These are phyloP conservation scores for Chiloscyllium plagiosum DNA, from an alignment of 2,113 vertebrate genomes.

Conservation along the genomic window DNA sequence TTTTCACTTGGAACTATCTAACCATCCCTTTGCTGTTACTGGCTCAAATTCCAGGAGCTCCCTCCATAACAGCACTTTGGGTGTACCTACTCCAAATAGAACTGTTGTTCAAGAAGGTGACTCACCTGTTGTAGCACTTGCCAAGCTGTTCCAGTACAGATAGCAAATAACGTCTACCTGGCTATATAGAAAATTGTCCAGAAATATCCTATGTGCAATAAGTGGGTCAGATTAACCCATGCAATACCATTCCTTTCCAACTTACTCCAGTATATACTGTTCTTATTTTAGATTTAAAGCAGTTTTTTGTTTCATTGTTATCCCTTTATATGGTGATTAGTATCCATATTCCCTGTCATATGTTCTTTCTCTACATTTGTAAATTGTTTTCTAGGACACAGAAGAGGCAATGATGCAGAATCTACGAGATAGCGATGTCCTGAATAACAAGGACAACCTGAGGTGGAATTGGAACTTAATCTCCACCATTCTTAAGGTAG, in stretches of 20 bases:
- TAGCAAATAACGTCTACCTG: background rate
- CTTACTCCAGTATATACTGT: background rate
- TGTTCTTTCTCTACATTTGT: slow-evolving; percentile 1
- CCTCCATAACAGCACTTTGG: too few relatives aligned
- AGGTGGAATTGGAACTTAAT: slow-evolving; percentile 98
- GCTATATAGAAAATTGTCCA: background rate
- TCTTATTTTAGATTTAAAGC: background rate
- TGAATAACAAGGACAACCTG: slow-evolving; percentile 94
- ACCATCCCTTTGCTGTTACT: too few relatives aligned
- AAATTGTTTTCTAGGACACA: slow-evolving; percentile 69
- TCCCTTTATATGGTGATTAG: background rate
- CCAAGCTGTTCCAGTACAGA: too few relatives aligned
- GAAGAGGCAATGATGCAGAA: slow-evolving; percentile 90
- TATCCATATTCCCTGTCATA: background rate
- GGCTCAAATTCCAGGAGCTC: too few relatives aligned
- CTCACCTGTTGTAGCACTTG: background rate
- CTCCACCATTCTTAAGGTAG: slow-evolving; percentile 91
- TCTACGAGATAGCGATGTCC: slow-evolving; percentile 89
- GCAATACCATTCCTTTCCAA: background rate
- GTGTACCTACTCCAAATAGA: too few relatives aligned
- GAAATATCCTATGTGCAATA: background rate
- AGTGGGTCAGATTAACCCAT: background rate
- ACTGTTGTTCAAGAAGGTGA: too few relatives aligned
- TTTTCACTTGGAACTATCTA: too few relatives aligned
- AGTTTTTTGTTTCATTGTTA: background rate